Base-by-base conservation (phyloP, 2,797 vertebrate genomes). In the Danio albolineatus region DNA sequence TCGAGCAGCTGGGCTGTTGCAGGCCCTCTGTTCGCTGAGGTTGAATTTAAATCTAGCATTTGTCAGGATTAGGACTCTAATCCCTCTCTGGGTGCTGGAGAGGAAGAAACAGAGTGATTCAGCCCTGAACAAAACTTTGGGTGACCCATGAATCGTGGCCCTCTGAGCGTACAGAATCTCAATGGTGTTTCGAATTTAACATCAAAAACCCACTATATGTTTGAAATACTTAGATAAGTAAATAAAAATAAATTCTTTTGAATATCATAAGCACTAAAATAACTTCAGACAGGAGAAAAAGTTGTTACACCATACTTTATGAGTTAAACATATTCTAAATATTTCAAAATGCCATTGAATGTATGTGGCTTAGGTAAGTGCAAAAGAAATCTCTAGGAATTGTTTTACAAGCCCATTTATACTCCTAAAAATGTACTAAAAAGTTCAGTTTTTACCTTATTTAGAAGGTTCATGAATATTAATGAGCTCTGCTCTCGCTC, bases 41-140 rank as follows among this genome's bases (percentile, higher is more conserved):
- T 61, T 78, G 54, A 69, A 78, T 78, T 69, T 70, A 78, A 78
- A 69, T 59, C 53, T 7, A 84, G 90, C 87, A 87, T 91, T 91
- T 91, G 92, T 92, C 89, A 90, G 91, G 91, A 92, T 93, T 93
- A 93, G 85, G 89, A 82, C 87, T 88, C 83, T 93, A 92, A 93
- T 91, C 90, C 90, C 85, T 56, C 66, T 89, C 90, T 78, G 90
- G 91, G 90, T 89, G 91, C 89, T 85, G 86, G 88, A 90, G 92
- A 69, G 90, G 91, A 90, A 89, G 89, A 82, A 91, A 69, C 90
- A 90, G 91, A 86, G 90, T 88, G 89, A 91, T 91, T 90, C 89
- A 87, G 76, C 85, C 89, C 85, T 85, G 89, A 89, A 87, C 86
- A 90, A 88, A 88, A 86, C 89, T 89, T 89, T 85, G 82, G 88